These are phyloP conservation scores for Oxytorus armatus DNA, from an alignment of 2,888 invertebrate species.

Conservation along the genomic window DNA sequence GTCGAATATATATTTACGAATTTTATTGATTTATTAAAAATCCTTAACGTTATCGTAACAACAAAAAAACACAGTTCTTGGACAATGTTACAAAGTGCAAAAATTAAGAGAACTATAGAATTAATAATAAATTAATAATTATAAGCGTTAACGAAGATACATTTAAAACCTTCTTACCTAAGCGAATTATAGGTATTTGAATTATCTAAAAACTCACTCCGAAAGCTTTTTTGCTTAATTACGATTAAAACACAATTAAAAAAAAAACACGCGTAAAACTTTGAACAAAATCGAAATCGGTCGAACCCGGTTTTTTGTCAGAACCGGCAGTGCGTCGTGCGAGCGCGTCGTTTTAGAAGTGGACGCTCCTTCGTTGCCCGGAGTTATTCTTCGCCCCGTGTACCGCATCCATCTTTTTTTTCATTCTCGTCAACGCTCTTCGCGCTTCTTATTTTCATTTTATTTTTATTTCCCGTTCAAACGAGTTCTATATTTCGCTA, in stretches of 20 bases:
- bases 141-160: too few relatives aligned
- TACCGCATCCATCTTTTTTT: slow-evolving; percentile 51
- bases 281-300: slow-evolving; percentile 9
- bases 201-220: too few relatives aligned
- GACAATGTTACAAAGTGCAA: too few relatives aligned
- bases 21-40: too few relatives aligned
- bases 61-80: too few relatives aligned
- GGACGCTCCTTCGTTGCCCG: slow-evolving; percentile 51
- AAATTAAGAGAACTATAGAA: too few relatives aligned
- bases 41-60: too few relatives aligned
- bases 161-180: not conserved
- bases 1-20: too few relatives aligned
- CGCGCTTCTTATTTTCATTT: slow-evolving; percentile 48
- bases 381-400: slow-evolving; percentile 63
- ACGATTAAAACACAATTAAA: not conserved
- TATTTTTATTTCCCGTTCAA: slow-evolving; percentile 48
- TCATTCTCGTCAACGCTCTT: slow-evolving; percentile 62
- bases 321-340: slow-evolving; percentile 41
- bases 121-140: too few relatives aligned
- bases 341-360: slow-evolving; percentile 62
- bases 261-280: slow-evolving; percentile 16
- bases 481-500: slow-evolving; percentile 59
- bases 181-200: too few relatives aligned
- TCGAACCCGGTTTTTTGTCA: slow-evolving; percentile 29
- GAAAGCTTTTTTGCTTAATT: not conserved